Base-by-base conservation (phyloP, 2,113 vertebrate genomes). In the Meriones unguiculatus region DNA sequence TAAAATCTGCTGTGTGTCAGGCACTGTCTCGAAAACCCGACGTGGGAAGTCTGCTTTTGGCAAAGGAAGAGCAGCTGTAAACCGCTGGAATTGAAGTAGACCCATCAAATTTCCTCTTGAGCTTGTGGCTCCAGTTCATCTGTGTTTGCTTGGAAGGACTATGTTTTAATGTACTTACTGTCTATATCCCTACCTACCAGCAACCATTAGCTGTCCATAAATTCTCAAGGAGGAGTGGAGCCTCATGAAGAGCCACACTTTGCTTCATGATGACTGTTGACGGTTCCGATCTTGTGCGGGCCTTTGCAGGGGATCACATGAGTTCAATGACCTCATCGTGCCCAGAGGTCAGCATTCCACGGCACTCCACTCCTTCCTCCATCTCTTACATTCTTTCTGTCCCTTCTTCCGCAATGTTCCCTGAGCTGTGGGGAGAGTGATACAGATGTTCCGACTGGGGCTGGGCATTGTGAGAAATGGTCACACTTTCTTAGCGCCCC, bases 21-120 rank as follows among this genome's bases (percentile, higher is more conserved):
- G 76, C 24, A 75, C 64, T 12, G 24, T 64, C 64, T 93, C 90
- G 50, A 69, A 90, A 95, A 78, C 87, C 73, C 82, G 52, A 24
- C 54, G 2, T 41, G 50, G 57, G 50, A 90, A 91, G n/a, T 25
- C 5, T 46, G 25, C 20, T 93, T n/a, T 65, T 41, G 17, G 13
- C 7, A 4, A 65, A 41, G 25, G 2, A 78, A 41, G 35, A 86
- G 28, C 38, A 59, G 54, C 32, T n/a, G 1, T 54, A n/a, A 57
- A 13, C 1, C 73, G 25, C 11, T 82, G 57, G 35, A n/a, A 38
- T 7, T 6, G 0, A 73, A 73, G 20, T 5, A 81, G 52, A 81
- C 20, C 9, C 32, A 81, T n/a, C 5, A 1, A 52, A 90, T 62
- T 88, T 76, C 38, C 81, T 10, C 72, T 67, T 73, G 81, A 85